These are phyloP conservation scores for Ophiothrix spiculata DNA, from an alignment of 35 echinoderm and acorn worm species.

Conservation along the genomic window DNA sequence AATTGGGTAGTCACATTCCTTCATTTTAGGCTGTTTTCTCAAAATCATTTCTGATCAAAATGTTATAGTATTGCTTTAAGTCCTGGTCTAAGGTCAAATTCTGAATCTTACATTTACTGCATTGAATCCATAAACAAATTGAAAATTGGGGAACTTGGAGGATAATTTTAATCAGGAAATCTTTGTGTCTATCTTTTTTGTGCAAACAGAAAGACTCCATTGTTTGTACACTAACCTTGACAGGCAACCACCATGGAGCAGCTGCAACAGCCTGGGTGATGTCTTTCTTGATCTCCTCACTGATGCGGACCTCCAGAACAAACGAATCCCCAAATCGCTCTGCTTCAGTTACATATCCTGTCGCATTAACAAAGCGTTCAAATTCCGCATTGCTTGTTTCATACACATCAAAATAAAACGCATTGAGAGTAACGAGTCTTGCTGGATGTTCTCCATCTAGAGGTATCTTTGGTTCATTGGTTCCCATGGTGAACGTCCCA, in stretches of 20 bases:
- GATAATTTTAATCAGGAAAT: too few relatives aligned
- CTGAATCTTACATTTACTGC: too few relatives aligned
- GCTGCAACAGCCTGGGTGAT: conserved; percentile 77
- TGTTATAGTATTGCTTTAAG: too few relatives aligned
- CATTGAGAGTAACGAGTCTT: conserved; percentile 43
- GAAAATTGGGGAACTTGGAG: too few relatives aligned
- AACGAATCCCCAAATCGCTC: conserved; percentile 98
- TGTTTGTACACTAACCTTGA: conserved; percentile 44
- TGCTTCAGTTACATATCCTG: conserved; percentile 82
- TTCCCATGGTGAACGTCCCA: conserved; percentile 93
- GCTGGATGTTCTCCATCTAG: conserved; percentile 81
- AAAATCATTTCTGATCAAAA: too few relatives aligned
- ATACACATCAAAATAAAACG: conserved; percentile 86
- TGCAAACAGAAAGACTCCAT: too few relatives aligned
- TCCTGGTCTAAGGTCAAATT: too few relatives aligned
- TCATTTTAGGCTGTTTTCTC: too few relatives aligned
- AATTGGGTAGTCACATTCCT: too few relatives aligned
- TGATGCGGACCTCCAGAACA: conserved; percentile 86
- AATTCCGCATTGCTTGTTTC: conserved; percentile 94
- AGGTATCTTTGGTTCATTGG: conserved; percentile 50
- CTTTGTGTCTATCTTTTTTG: too few relatives aligned
- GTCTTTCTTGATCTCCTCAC: conserved; percentile 90
- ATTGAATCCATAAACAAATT: too few relatives aligned
- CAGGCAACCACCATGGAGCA: conserved; percentile 95
- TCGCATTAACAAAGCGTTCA: conserved; percentile 62